These are phyloP conservation scores for Ricordea florida DNA, from an alignment of 92 coral and sea anemone species.

Conservation along the genomic window DNA sequence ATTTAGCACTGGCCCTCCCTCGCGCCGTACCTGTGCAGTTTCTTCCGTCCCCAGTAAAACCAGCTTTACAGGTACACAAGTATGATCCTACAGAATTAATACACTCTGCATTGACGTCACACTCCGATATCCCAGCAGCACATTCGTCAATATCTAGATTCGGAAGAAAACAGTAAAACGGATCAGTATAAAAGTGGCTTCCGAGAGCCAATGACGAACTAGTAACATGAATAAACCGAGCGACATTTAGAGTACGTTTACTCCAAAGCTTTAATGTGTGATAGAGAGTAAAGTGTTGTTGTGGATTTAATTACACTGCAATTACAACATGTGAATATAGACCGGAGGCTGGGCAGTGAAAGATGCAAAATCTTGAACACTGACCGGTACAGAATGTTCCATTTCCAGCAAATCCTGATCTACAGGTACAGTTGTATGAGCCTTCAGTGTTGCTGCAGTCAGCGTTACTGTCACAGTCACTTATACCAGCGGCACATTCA, in stretches of 20 bases:
- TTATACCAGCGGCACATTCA: constrained; percentile 38
- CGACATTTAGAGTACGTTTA: too few species aligned
- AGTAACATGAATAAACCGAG: too few species aligned
- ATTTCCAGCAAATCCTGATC: constrained; percentile 43
- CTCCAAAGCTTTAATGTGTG: too few species aligned
- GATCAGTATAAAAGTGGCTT: too few species aligned
- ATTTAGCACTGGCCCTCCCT: too few species aligned
- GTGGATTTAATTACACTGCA: too few species aligned
- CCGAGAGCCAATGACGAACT: too few species aligned
- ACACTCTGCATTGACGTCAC: constrained; percentile 29
- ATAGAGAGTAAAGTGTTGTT: too few species aligned
- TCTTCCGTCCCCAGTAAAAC: constrained; percentile 25
- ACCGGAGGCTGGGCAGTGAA: background rate
- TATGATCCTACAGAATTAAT: constrained; percentile 16
- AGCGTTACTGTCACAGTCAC: constrained; percentile 42
- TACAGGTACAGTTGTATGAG: constrained; percentile 49
- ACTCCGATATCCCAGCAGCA: too few species aligned
- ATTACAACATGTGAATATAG: too few species aligned
- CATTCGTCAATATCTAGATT: too few species aligned
- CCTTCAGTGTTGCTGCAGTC: constrained; percentile 51
- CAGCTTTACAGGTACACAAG: constrained; percentile 39
- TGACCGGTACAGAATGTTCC: constrained; percentile 45
- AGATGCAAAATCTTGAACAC: background rate
- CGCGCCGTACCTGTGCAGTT: constrained; percentile 47
- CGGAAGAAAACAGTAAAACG: too few species aligned